phyloP scores from a whole-genome alignment of 2,888 invertebrate genomes.

The Himalopsyche anomala region DNA sequence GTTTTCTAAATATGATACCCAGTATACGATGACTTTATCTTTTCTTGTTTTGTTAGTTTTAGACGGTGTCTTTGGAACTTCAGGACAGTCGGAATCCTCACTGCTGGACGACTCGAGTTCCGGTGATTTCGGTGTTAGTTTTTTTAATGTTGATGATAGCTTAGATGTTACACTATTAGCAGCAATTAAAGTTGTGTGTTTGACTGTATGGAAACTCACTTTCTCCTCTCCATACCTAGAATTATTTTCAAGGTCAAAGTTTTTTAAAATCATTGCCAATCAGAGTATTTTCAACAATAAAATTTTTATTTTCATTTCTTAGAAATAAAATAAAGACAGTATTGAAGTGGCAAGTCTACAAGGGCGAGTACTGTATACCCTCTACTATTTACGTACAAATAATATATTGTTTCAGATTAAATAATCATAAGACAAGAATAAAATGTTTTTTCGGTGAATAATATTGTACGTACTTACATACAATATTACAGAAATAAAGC shows the following conservation, averaged over 20 bases:
- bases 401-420: no score
- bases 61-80: slow-evolving; percentile 73
- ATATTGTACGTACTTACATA: no score
- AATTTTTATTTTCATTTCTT: no score
- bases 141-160: slow-evolving; percentile 76
- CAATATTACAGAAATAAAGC: no score
- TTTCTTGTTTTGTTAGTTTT: slow-evolving; percentile 81
- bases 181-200: slow-evolving; percentile 75
- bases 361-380: no score
- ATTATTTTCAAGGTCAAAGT: slow-evolving; percentile 45
- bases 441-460: no score
- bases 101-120: slow-evolving; percentile 77
- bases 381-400: no score
- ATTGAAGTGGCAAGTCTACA: no score
- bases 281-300: no score
- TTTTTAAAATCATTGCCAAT: no score
- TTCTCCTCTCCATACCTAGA: slow-evolving; percentile 82
- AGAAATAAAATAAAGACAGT: no score
- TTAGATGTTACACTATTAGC: slow-evolving; percentile 76
- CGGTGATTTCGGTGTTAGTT: slow-evolving; percentile 75
- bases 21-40: slow-evolving; percentile 87
- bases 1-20: slow-evolving; percentile 87
- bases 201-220: slow-evolving; percentile 84
- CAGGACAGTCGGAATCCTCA: slow-evolving; percentile 77
- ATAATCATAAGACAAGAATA: no score